Conservation (phyloP, 2,113 vertebrate genomes). For the Calidris pygmaea region DNA sequence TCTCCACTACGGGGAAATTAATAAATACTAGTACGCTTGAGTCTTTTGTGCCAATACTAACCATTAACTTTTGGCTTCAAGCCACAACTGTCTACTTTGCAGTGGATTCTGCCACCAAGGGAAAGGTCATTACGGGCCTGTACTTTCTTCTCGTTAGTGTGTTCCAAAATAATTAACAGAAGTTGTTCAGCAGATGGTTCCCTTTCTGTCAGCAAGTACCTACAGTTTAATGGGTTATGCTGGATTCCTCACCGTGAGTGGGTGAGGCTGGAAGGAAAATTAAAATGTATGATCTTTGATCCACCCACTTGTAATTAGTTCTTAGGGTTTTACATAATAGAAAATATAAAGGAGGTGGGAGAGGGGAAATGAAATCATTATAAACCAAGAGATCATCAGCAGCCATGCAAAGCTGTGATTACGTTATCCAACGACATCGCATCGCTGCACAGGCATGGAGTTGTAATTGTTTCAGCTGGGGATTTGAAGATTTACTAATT, state of each 20-base stretch:
- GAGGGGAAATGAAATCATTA: conserved; percentile 73
- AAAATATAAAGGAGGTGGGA: conserved; percentile 54
- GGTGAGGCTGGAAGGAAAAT: conserved; percentile 79
- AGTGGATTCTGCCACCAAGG: conserved; percentile 78
- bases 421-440: not conserved
- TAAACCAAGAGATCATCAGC: conserved; percentile 47
- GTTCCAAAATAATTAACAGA: conserved; percentile 81
- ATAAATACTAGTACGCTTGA: conserved; percentile 66
- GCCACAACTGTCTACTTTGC: conserved; percentile 75
- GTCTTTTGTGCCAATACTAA: conserved; percentile 79
- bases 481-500: conserved; percentile 48
- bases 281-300: conserved; percentile 77
- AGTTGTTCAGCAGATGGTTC: conserved; percentile 83
- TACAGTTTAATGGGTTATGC: conserved; percentile 74
- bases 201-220: conserved; percentile 82
- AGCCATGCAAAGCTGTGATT: conserved; percentile 44
- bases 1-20: conserved; percentile 76
- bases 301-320: conserved; percentile 80
- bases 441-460: not conserved
- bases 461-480: conserved; percentile 44
- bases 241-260: conserved; percentile 77
- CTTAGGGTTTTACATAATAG: conserved; percentile 75
- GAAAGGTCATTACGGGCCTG: conserved; percentile 77
- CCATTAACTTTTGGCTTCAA: conserved; percentile 77
- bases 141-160: conserved; percentile 70